Evolutionary conservation across 2,888 invertebrate genomes (phyloP).

Genomic region (Hipparchia sbordonii): DNA sequence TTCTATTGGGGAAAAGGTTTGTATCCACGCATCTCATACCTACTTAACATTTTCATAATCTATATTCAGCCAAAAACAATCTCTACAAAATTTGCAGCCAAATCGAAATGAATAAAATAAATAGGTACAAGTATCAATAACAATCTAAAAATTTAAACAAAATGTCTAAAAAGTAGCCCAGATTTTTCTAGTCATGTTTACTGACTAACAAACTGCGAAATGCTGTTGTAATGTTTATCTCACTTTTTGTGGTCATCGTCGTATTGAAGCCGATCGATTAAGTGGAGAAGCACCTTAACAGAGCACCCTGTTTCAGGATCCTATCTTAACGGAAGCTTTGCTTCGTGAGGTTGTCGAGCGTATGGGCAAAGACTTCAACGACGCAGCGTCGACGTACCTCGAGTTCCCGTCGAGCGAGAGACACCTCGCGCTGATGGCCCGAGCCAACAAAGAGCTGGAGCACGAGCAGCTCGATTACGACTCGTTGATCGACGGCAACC

Average conservation of each 20-base stretch:
- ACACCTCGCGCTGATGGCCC: slow-evolving; percentile 74
- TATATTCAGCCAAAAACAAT: too few relatives aligned
- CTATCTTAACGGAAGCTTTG: slow-evolving; percentile 86
- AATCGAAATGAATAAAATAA: too few relatives aligned
- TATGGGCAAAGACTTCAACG: slow-evolving; percentile 89
- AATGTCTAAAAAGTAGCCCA: too few relatives aligned
- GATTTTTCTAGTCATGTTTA: too few relatives aligned
- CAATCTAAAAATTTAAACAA: too few relatives aligned
- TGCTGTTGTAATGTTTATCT: too few relatives aligned
- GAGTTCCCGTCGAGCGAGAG: slow-evolving; percentile 83
- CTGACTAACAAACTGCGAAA: too few relatives aligned
- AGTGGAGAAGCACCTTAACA: background rate
- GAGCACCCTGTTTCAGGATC: slow-evolving; percentile 71
- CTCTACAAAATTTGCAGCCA: too few relatives aligned
- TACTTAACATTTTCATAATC: too few relatives aligned
- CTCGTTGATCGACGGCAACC: slow-evolving; percentile 85
- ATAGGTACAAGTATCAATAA: too few relatives aligned
- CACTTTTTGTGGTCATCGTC: background rate
- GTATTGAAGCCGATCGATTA: too few relatives aligned
- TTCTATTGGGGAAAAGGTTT: slow-evolving; percentile 81
- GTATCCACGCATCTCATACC: slow-evolving; percentile 32
- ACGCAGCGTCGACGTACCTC: slow-evolving; percentile 85
- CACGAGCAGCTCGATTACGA: slow-evolving; percentile 88
- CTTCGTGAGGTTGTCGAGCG: slow-evolving; percentile 90
- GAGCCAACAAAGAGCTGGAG: slow-evolving; percentile 83